These are phyloP conservation scores for Pteronura brasiliensis DNA, from an alignment of 2,113 vertebrate genomes.

Conservation along the genomic window DNA sequence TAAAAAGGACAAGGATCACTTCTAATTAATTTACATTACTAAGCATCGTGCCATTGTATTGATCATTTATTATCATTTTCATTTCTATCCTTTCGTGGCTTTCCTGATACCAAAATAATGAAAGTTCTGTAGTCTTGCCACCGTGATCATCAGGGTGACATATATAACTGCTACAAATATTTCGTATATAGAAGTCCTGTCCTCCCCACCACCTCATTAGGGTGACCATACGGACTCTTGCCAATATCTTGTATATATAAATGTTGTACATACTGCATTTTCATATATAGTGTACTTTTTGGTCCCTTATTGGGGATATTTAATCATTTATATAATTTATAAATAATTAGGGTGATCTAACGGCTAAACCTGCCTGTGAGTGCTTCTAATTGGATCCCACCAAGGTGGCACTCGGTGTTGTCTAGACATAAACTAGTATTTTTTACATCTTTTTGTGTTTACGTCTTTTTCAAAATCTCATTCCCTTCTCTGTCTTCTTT, in stretches of 20 bases:
- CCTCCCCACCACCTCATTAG: not conserved
- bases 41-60: not conserved
- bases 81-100: not conserved
- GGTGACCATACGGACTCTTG: not conserved
- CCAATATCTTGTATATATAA: not conserved
- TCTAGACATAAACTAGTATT: too few relatives aligned
- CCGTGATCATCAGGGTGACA: not conserved
- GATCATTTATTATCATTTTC: not conserved
- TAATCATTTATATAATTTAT: not conserved
- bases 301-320: not conserved
- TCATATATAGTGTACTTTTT: not conserved
- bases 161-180: not conserved
- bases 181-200: not conserved
- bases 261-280: not conserved
- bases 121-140: accelerated
- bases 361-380: not conserved
- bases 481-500: not conserved
- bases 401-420: accelerated
- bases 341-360: not conserved
- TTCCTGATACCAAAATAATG: too few relatives aligned
- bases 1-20: not conserved
- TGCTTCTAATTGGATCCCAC: not conserved
- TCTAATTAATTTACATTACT: not conserved
- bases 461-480: not conserved
- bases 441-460: not conserved